A percentile compares a stretch with the other conserved stretches of the same genome.
These are phyloP conservation scores for Menura novaehollandiae DNA, from an alignment of 2,113 vertebrate genomes.

Conservation along the genomic window DNA sequence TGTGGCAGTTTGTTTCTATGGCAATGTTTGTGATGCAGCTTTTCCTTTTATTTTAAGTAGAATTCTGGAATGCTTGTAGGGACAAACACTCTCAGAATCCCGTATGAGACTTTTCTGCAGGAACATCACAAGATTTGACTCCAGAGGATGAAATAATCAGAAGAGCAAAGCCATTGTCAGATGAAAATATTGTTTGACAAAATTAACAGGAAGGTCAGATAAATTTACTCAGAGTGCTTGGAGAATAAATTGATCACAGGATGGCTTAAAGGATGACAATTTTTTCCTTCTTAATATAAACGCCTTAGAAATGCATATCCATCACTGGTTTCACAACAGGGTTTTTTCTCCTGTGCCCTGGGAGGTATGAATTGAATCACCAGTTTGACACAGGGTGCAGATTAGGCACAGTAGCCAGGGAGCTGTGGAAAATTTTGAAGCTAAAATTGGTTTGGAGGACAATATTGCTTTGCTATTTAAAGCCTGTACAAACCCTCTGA, in stretches of 20 bases:
- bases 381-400: neutral
- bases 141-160: neutral
- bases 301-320: neutral
- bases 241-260: slow-evolving; percentile 15
- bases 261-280: neutral
- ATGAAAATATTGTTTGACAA: neutral
- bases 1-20: slow-evolving; percentile 1
- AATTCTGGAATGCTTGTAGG: neutral
- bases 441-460: neutral
- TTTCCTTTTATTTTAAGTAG: neutral
- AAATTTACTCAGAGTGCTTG: neutral
- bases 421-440: neutral
- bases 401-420: neutral
- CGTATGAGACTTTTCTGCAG: neutral
- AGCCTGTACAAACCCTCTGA: neutral
- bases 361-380: neutral
- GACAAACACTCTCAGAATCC: neutral
- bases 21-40: neutral
- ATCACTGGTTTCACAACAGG: neutral
- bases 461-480: neutral
- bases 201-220: slow-evolving; percentile 11
- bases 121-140: neutral
- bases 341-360: neutral
- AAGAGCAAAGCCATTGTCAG: neutral
- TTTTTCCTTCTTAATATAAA: neutral